These are phyloP conservation scores for Entomobrya proxima DNA, from an alignment of 2,888 invertebrate species.

Conservation along the genomic window DNA sequence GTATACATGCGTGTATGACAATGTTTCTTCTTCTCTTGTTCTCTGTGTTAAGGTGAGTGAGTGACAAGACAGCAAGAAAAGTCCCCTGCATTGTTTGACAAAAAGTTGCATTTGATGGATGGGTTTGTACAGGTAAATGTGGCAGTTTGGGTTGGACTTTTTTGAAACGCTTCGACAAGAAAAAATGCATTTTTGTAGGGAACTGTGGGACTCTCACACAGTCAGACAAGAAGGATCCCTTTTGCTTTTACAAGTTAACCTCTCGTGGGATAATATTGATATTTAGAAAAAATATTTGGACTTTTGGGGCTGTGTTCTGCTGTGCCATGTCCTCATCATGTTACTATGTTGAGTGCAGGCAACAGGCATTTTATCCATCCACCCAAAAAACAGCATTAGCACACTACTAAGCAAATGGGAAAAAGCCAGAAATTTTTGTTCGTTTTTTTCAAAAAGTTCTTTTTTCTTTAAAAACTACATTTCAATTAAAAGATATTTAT, in stretches of 20 bases:
- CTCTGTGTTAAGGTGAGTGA: slow-evolving; percentile 6
- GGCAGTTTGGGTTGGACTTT: slow-evolving; percentile 48
- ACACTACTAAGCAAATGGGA: neutral
- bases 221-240: slow-evolving; percentile 15
- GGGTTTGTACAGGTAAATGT: slow-evolving; percentile 55
- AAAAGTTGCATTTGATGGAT: slow-evolving; percentile 54
- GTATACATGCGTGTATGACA: neutral
- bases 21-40: neutral
- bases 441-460: neutral
- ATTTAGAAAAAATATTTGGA: slow-evolving; percentile 53
- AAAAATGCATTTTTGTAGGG: neutral
- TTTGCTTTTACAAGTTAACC: neutral
- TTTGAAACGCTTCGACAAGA: neutral
- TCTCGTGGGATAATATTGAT: slow-evolving; percentile 29
- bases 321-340: neutral
- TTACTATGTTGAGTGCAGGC: neutral
- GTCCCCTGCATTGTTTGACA: slow-evolving; percentile 47
- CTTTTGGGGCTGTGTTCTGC: slow-evolving; percentile 37
- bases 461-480: neutral
- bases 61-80: slow-evolving; percentile 15
- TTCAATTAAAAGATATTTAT: slow-evolving; percentile 46
- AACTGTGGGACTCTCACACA: neutral
- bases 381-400: neutral
- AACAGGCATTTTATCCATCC: neutral
- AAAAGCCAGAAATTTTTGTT: neutral